Base-by-base conservation (phyloP, 2,113 vertebrate species). In the Microtus pennsylvanicus region DNA sequence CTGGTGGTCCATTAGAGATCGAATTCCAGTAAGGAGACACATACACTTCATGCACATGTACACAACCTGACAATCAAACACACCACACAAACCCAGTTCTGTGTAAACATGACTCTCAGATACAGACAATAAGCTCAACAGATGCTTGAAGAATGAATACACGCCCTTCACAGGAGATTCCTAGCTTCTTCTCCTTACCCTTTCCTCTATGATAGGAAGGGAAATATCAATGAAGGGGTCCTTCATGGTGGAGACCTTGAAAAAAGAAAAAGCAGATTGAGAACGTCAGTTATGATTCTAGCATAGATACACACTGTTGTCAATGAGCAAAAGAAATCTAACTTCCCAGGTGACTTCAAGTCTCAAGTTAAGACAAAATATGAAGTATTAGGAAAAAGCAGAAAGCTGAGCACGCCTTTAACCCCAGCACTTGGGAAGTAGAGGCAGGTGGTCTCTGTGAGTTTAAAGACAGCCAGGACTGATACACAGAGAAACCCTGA, bases 151-250 rank as follows among this genome's bases (percentile, higher is more conserved):
- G 35, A 92, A 11, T 47, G 47, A 8, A 85, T 52, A 12, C 12
- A 52, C 82, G 45, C 3, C 78, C 61, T 87, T 95, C 47, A 90
- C 24, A 90, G 70, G 95, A 90, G 4, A 26, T 2, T 93, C 86
- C 45, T 92, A 75, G 94, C 81, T 90, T 94, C 85, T 50, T 74
- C 96, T 96, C 92, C 99, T 99, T 98, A 99, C 99, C 99, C 99
- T 98, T 98, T 99, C 99, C 98, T 99, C 99, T 98, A 99, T 99
- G 97, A 99, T 99, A 97, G 99, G 99, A 97, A 99, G 99, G 93
- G 99, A 99, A 98, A 99, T 99, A 98, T 99, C 99, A 98, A 99
- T 99, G 97, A 99, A 99, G 95, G 99, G 99, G 98, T 99, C 99
- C 97, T 99, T 99, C 96, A 99, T 99, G 24, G 98, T 99, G 70